These are phyloP conservation scores for Lypha dubia DNA, from an alignment of 2,888 invertebrate species.

Conservation along the genomic window DNA sequence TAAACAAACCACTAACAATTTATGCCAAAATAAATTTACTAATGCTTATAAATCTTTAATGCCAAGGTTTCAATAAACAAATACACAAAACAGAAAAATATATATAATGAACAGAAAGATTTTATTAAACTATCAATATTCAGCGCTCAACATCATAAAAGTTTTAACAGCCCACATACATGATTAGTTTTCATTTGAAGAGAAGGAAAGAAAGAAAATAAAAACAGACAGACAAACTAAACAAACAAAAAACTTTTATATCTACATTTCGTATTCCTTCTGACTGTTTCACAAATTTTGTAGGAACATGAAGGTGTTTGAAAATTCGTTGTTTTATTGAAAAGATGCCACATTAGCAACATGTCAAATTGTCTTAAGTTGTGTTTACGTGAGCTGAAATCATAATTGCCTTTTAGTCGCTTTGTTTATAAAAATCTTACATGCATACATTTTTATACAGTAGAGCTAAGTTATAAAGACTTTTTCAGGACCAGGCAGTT, in stretches of 20 bases:
- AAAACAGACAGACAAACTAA: too few species aligned
- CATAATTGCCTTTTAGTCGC: not conserved
- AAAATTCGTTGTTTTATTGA: constrained; percentile 42
- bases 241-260: constrained; percentile 6
- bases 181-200: constrained; percentile 54
- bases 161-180: constrained; percentile 36
- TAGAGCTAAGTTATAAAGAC: too few species aligned
- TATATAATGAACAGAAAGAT: constrained; percentile 2
- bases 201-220: too few species aligned
- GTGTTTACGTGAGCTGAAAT: constrained; percentile 70
- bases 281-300: not conserved
- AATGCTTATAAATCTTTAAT: constrained; percentile 3
- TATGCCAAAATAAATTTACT: not conserved
- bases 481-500: too few species aligned
- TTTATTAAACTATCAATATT: constrained; percentile 58
- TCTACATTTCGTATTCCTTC: not conserved
- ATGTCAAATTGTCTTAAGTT: constrained; percentile 70
- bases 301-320: not conserved
- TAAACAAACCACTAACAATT: not conserved
- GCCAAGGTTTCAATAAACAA: constrained; percentile 18
- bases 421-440: not conserved
- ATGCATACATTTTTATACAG: not conserved
- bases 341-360: constrained; percentile 67
- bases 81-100: not conserved
- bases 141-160: constrained; percentile 37